A percentile compares a stretch with the other conserved stretches of the same genome.
These are phyloP conservation scores for Carterocephalus palaemon DNA, from an alignment of 2,888 invertebrate species.

Conservation along the genomic window DNA sequence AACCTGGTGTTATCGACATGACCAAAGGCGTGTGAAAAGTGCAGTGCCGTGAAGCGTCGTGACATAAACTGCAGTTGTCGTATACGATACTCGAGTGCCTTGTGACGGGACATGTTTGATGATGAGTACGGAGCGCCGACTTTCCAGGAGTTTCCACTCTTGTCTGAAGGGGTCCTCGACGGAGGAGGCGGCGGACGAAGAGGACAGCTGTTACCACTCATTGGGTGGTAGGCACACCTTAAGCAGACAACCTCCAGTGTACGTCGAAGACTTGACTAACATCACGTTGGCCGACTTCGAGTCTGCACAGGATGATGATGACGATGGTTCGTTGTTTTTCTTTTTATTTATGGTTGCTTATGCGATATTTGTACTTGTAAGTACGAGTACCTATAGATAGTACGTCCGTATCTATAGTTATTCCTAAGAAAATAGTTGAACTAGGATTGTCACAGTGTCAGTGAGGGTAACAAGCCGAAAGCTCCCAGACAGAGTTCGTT, in stretches of 20 bases:
- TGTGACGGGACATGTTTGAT: constrained; percentile 63
- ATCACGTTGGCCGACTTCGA: constrained; percentile 70
- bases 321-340: constrained; percentile 53
- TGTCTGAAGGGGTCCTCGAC: constrained; percentile 81
- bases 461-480: too few species aligned
- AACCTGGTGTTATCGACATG: constrained; percentile 7
- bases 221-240: constrained; percentile 68
- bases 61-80: constrained; percentile 11
- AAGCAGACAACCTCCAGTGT: constrained; percentile 64
- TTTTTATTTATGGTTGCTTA: constrained; percentile 24
- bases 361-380: background rate
- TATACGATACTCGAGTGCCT: constrained; percentile 35
- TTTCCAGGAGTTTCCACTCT: constrained; percentile 83
- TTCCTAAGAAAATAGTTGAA: too few species aligned
- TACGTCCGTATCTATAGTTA: too few species aligned
- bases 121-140: constrained; percentile 78
- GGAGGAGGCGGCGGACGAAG: constrained; percentile 73
- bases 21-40: constrained; percentile 18
- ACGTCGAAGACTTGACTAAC: constrained; percentile 68
- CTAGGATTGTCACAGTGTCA: too few species aligned
- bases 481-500: too few species aligned
- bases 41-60: constrained; percentile 27
- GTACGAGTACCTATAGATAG: too few species aligned
- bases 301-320: constrained; percentile 58
- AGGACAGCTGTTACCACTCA: constrained; percentile 72